These are phyloP conservation scores for Drosophila prostipennis DNA, from an alignment of 2,888 invertebrate species.

Conservation along the genomic window DNA sequence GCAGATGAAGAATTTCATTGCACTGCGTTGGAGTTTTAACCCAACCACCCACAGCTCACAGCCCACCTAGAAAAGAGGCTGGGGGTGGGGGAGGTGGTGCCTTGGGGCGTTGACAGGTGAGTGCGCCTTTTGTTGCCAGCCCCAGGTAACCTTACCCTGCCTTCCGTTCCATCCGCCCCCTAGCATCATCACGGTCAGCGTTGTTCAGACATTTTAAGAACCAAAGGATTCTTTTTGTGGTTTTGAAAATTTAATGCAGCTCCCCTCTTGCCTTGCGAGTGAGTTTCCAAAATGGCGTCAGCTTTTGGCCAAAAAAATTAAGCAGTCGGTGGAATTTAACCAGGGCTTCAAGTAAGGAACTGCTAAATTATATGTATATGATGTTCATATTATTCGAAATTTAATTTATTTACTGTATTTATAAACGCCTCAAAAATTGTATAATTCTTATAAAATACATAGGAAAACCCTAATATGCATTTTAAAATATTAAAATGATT, in stretches of 20 bases:
- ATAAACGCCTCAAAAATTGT: too few species aligned
- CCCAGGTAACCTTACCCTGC: slow-evolving; percentile 7
- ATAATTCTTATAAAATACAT: too few species aligned
- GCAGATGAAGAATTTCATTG: slow-evolving; percentile 78
- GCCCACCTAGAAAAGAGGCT: too few species aligned
- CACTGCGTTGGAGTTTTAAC: slow-evolving; percentile 72
- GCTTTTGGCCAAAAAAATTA: slow-evolving; percentile 16
- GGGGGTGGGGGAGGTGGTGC: not conserved
- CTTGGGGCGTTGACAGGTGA: slow-evolving; percentile 22
- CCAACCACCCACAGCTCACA: not conserved
- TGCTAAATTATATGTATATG: not conserved
- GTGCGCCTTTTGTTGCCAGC: slow-evolving; percentile 44
- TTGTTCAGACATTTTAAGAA: slow-evolving; percentile 80
- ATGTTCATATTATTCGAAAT: too few species aligned
- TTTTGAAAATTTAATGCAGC: slow-evolving; percentile 61
- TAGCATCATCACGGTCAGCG: slow-evolving; percentile 23
- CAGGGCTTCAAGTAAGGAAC: slow-evolving; percentile 1
- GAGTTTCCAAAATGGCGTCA: slow-evolving; percentile 71
- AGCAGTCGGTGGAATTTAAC: not conserved
- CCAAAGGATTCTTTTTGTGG: slow-evolving; percentile 76
- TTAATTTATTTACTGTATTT: too few species aligned
- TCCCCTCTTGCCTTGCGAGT: not conserved
- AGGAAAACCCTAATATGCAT: too few species aligned
- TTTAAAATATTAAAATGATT: too few species aligned
- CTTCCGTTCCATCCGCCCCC: slow-evolving; percentile 18